Conservation (phyloP, 2,888 invertebrate genomes). For the Doris montereyensis region DNA sequence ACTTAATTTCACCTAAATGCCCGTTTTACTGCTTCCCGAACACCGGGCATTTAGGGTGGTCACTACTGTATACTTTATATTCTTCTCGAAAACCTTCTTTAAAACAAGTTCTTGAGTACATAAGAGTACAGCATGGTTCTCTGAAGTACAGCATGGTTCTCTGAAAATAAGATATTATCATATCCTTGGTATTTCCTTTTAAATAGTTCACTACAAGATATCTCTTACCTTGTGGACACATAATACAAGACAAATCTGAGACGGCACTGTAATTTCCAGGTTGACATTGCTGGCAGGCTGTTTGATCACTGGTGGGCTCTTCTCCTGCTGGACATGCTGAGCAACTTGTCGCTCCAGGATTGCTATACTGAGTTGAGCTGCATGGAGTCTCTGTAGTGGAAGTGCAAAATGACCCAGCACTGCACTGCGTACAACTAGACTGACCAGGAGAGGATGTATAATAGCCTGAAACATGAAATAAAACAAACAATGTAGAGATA, state of each 20-base stretch:
- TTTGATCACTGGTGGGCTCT: constrained; percentile 51
- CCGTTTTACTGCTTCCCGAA: too few relatives aligned
- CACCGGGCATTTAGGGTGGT: too few relatives aligned
- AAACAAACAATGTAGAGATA: too few relatives aligned
- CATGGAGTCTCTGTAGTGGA: constrained; percentile 51
- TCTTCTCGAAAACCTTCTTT: too few relatives aligned
- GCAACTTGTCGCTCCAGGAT: constrained; percentile 56
- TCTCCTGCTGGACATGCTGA: constrained; percentile 59
- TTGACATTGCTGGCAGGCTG: constrained; percentile 53
- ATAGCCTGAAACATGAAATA: constrained; percentile 41
- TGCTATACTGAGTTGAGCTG: constrained; percentile 53
- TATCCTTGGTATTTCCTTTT: too few relatives aligned
- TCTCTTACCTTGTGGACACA: constrained; percentile 57
- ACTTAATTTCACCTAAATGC: too few relatives aligned
- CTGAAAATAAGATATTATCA: too few relatives aligned
- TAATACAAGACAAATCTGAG: constrained; percentile 51
- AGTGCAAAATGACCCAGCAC: constrained; percentile 61
- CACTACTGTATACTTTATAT: too few relatives aligned
- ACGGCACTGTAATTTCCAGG: constrained; percentile 53
- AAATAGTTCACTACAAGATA: too few relatives aligned
- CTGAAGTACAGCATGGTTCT: too few relatives aligned
- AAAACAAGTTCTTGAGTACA: too few relatives aligned
- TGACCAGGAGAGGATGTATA: constrained; percentile 53
- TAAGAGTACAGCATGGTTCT: too few relatives aligned
- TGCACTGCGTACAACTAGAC: constrained; percentile 60